These are phyloP conservation scores for Congeria kusceri DNA, from an alignment of 2,888 invertebrate species.

Conservation along the genomic window DNA sequence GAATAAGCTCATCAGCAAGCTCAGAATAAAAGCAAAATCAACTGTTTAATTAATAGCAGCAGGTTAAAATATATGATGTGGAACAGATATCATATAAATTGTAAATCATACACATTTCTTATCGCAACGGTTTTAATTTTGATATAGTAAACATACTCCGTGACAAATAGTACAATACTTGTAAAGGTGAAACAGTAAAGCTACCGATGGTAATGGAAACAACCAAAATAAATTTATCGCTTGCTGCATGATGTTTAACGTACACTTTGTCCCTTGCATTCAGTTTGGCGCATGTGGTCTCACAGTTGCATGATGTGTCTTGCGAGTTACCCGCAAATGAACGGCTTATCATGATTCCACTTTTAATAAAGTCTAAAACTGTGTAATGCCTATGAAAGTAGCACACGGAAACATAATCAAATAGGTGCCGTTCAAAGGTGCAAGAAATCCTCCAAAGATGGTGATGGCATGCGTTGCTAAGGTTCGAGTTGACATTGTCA, in stretches of 20 bases:
- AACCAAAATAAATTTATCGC: constrained; percentile 6
- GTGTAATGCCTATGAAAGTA: constrained; percentile 18
- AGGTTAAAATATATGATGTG: too few species aligned
- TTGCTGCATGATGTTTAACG: constrained; percentile 16
- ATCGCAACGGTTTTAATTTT: too few species aligned
- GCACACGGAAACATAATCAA: constrained; percentile 32
- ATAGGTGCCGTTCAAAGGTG: constrained; percentile 30
- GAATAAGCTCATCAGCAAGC: too few species aligned
- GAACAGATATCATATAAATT: too few species aligned
- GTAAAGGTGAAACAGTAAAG: constrained; percentile 22
- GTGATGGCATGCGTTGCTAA: constrained; percentile 18
- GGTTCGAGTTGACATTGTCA: constrained; percentile 27
- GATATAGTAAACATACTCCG: too few species aligned
- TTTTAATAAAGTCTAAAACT: constrained; percentile 25
- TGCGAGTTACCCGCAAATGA: constrained; percentile 10
- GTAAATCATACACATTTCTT: too few species aligned
- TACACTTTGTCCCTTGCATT: constrained; percentile 23
- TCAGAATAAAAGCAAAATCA: too few species aligned
- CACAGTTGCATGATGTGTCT: constrained; percentile 25
- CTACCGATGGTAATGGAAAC: background rate
- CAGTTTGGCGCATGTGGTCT: constrained; percentile 19
- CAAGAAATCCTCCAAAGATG: constrained; percentile 21
- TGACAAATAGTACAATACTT: background rate
- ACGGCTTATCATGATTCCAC: constrained; percentile 9
- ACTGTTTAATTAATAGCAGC: too few species aligned